These are phyloP conservation scores for Drosophila tropicalis DNA, from an alignment of 1,140 invertebrate genomes.

Conservation along the genomic window DNA sequence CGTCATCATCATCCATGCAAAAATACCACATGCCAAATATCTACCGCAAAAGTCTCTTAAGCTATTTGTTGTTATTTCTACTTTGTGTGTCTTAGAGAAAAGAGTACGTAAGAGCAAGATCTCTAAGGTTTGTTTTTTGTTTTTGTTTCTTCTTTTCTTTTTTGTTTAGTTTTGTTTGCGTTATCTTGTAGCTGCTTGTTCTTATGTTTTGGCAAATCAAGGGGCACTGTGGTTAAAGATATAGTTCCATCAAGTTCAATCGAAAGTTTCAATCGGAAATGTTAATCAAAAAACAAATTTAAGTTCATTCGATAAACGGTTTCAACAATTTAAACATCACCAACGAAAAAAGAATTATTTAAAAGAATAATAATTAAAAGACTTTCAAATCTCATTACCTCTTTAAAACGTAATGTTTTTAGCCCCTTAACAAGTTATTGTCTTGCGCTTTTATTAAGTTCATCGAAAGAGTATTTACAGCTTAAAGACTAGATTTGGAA, in stretches of 20 bases:
- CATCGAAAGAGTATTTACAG: too few relatives aligned
- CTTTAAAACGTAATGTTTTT: too few relatives aligned
- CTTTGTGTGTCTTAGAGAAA: neutral
- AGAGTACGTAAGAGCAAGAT: neutral
- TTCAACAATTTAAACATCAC: too few relatives aligned
- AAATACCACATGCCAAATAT: constrained; percentile 18
- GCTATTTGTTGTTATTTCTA: constrained; percentile 20
- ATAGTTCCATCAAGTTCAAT: neutral
- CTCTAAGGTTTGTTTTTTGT: neutral
- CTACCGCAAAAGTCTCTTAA: constrained; percentile 21
- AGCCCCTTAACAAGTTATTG: too few relatives aligned
- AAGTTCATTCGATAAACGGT: too few relatives aligned
- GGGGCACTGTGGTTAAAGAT: neutral
- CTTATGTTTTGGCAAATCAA: constrained; percentile 12
- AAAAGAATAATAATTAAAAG: too few relatives aligned
- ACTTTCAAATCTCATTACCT: too few relatives aligned
- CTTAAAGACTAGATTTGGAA: too few relatives aligned
- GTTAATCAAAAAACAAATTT: too few relatives aligned
- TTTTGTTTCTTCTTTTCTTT: constrained; percentile 11
- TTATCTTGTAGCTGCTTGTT: constrained; percentile 27
- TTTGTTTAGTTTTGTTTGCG: constrained; percentile 10
- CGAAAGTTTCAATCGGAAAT: too few relatives aligned
- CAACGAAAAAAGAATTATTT: too few relatives aligned
- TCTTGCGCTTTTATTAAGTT: too few relatives aligned
- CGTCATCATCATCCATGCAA: constrained; percentile 5